Percentiles rank a stretch among this genome's conserved stretches.
phyloP scores from a whole-genome alignment of 2,113 vertebrate genomes.

The Macrotis lagotis region DNA sequence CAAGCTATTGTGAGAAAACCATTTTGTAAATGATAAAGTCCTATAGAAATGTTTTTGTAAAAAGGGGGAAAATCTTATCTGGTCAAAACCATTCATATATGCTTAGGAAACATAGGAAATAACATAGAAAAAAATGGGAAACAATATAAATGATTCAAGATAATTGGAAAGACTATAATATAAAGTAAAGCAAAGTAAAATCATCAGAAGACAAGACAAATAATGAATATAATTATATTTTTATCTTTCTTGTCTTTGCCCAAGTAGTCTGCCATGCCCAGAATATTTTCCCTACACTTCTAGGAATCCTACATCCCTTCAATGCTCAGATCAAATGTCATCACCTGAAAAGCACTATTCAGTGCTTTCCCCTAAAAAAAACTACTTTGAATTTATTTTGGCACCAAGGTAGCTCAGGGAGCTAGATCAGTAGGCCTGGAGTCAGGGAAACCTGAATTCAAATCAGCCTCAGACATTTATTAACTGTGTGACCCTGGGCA shows the following conservation, averaged over 20 bases:
- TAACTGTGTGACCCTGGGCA: not conserved
- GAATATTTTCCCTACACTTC: not conserved
- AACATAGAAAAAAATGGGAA: not conserved
- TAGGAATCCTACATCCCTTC: not conserved
- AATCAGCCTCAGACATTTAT: not conserved
- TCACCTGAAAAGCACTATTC: not conserved
- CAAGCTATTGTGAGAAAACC: not conserved
- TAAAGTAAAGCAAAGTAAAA: not conserved
- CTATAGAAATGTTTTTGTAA: not conserved
- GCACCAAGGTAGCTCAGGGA: not conserved
- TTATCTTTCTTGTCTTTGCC: not conserved
- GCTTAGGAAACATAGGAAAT: not conserved
- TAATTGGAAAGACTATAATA: not conserved
- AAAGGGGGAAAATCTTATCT: not conserved
- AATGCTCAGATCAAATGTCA: not conserved
- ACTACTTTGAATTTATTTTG: not conserved
- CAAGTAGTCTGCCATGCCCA: not conserved
- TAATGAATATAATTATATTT: not conserved
- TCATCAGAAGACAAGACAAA: not conserved
- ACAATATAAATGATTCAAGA: not conserved
- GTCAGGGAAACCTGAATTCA: too few relatives aligned
- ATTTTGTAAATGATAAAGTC: not conserved
- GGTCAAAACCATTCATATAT: not conserved
- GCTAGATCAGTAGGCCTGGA: not conserved
- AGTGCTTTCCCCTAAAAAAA: not conserved